Evolutionary conservation across 2,888 invertebrate species (phyloP).

Genomic region (Diadegma fenestrale): DNA sequence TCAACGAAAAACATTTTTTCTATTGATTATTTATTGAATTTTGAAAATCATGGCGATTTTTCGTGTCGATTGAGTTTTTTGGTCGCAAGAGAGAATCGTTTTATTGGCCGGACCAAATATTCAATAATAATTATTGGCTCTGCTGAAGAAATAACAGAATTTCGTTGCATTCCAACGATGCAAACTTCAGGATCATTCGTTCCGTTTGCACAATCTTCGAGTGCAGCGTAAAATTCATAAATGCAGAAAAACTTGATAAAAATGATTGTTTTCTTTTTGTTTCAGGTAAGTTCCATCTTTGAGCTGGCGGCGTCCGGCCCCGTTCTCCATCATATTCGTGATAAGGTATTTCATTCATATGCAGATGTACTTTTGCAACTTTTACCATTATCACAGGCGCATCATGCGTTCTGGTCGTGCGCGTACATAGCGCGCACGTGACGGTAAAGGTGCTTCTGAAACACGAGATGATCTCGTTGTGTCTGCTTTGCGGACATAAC

Average conservation of each 20-base stretch:
- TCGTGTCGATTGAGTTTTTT: too few relatives aligned
- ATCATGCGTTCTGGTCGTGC: not conserved
- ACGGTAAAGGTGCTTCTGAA: constrained; percentile 23
- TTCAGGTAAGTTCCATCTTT: constrained; percentile 67
- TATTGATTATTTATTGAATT: too few relatives aligned
- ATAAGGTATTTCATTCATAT: constrained; percentile 52
- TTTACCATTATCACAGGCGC: constrained; percentile 3
- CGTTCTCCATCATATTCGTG: constrained; percentile 27
- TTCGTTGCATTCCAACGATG: too few relatives aligned
- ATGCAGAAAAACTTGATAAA: not conserved
- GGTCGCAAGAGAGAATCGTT: too few relatives aligned
- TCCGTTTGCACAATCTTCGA: too few relatives aligned
- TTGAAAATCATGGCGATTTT: too few relatives aligned
- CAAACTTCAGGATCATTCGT: too few relatives aligned
- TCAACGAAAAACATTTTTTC: too few relatives aligned
- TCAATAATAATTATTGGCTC: too few relatives aligned
- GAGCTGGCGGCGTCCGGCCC: not conserved
- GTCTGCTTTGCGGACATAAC: constrained; percentile 36
- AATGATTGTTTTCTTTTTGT: constrained; percentile 50
- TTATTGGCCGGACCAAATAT: too few relatives aligned
- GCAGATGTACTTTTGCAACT: not conserved
- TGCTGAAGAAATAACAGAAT: too few relatives aligned
- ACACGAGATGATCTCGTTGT: constrained; percentile 60
- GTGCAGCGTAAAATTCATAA: not conserved
- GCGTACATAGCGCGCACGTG: constrained; percentile 1